Evolutionary conservation across 2,113 vertebrate species (phyloP), one percentile per base, ranked within the genome.

Genomic region (Abramis brama): DNA sequence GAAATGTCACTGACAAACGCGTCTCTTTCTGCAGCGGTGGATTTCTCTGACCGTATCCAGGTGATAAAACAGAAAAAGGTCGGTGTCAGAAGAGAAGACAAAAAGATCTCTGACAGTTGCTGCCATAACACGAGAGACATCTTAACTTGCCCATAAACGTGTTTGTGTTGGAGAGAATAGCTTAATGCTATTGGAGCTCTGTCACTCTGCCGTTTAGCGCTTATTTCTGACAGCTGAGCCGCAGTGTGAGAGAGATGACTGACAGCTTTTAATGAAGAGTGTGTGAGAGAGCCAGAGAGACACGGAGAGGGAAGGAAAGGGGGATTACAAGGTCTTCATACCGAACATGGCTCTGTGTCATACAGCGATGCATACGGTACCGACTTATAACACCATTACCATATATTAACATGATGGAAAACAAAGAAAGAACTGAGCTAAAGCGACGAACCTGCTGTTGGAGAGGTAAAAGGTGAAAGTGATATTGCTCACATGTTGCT

Each of bases 141-240:
- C 75, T 85, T 85, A 79, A 79, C 86, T 71, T 85, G 81, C 83
- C 76, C 75, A 74, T 85, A 89, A 89, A 89, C 64, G 86, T 86
- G 82, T 89, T 89, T 89, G 83, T 70, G 83, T 89, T 81, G 79
- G 81, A 85, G 86, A 89, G 88, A 87, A 89, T 87, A 89, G 83
- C 88, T 87, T 89, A 89, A 87, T 85, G 88, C 88, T 85, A 83
- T 89, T 83, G 82, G 83, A 89, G 71, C 85, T 79, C 85, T 86
- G 85, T 88, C 36, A 36, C 47, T 84, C 84, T 78, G 68, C 87
- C 83, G 60, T 70, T 71, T 84, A 90, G 84, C 80, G 68, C 91
- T 92, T 91, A 94, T 93, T 92, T 93, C 89, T 92, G 93, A 90
- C 92, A 91, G 90, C 87, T 89, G 91, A 93, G 88, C 89, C 68